These are phyloP conservation scores for Agonopterix subpropinquella DNA, from an alignment of 2,888 invertebrate genomes.

Conservation along the genomic window DNA sequence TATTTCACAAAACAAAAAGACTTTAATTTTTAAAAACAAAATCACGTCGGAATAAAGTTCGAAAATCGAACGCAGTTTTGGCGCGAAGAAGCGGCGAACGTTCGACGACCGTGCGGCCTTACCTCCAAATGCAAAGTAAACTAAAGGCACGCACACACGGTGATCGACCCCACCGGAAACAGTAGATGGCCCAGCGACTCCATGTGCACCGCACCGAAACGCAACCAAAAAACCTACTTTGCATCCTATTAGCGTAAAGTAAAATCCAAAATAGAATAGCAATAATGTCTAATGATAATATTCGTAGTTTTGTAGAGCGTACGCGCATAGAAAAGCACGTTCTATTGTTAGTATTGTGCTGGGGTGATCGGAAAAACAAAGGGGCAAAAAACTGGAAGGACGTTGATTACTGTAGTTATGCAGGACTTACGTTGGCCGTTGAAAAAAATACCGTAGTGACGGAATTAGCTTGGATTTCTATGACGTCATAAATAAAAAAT, in stretches of 20 bases:
- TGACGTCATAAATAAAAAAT: not conserved
- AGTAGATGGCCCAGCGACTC: conserved; percentile 69
- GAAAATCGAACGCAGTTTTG: conserved; percentile 30
- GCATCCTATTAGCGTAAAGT: conserved; percentile 14
- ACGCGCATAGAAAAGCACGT: conserved; percentile 59
- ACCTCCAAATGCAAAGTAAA: conserved; percentile 46
- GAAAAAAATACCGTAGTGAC: too few species aligned
- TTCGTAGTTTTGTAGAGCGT: conserved; percentile 65
- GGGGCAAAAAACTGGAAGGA: conserved; percentile 41
- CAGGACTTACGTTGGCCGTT: conserved; percentile 26
- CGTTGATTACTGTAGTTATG: conserved; percentile 28
- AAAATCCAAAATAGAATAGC: conserved; percentile 20
- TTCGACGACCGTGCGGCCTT: conserved; percentile 38
- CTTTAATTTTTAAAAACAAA: conserved; percentile 7
- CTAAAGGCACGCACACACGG: conserved; percentile 56
- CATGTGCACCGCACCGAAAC: conserved; percentile 72
- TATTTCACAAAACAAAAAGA: conserved; percentile 9
- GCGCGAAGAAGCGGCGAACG: conserved; percentile 47
- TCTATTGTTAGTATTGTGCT: conserved; percentile 54
- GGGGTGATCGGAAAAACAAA: conserved; percentile 51
- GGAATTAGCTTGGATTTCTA: not conserved
- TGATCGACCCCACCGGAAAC: conserved; percentile 77
- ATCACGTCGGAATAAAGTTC: conserved; percentile 16
- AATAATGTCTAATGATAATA: conserved; percentile 40
- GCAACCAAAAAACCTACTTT: conserved; percentile 34